Evolutionary conservation across 2,888 invertebrate genomes (phyloP).

Genomic region (Aspidapion aeneum): DNA sequence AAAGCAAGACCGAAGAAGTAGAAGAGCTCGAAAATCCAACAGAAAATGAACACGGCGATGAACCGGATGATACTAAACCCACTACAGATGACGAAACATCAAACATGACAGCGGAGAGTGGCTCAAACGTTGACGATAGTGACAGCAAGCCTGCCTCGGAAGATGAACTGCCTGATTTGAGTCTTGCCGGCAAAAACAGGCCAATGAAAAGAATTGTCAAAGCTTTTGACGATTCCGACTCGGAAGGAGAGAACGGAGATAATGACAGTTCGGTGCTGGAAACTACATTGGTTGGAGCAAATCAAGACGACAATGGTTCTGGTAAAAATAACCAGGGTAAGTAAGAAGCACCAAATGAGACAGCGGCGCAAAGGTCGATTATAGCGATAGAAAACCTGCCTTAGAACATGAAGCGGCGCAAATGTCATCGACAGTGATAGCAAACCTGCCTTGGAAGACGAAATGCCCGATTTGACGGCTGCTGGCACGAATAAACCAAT

Average conservation of each 20-base stretch:
- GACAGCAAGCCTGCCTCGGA: not conserved
- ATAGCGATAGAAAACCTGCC: no score
- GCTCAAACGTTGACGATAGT: no score
- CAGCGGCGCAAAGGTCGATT: no score
- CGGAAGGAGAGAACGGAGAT: slow-evolving; percentile 41
- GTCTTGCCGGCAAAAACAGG: slow-evolving; percentile 15
- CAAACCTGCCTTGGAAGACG: no score
- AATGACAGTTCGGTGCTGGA: not conserved
- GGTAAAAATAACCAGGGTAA: no score
- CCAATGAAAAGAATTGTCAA: slow-evolving; percentile 39
- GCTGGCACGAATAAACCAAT: no score
- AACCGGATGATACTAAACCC: slow-evolving; percentile 25
- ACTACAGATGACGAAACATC: slow-evolving; percentile 2
- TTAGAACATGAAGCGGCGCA: no score
- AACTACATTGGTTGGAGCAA: not conserved
- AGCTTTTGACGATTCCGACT: slow-evolving; percentile 42
- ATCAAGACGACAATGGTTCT: no score
- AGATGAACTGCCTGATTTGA: not conserved
- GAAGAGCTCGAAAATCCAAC: slow-evolving; percentile 30
- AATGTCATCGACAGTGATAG: no score
- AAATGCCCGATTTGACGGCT: no score
- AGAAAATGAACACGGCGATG: slow-evolving; percentile 17
- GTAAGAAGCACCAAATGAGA: no score
- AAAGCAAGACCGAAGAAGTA: slow-evolving; percentile 30
- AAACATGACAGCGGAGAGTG: slow-evolving; percentile 4